Percentiles rank a stretch among this genome's conserved stretches.
These are phyloP conservation scores for Tanytarsus gracilentus DNA, from an alignment of 2,888 invertebrate genomes.

Conservation along the genomic window DNA sequence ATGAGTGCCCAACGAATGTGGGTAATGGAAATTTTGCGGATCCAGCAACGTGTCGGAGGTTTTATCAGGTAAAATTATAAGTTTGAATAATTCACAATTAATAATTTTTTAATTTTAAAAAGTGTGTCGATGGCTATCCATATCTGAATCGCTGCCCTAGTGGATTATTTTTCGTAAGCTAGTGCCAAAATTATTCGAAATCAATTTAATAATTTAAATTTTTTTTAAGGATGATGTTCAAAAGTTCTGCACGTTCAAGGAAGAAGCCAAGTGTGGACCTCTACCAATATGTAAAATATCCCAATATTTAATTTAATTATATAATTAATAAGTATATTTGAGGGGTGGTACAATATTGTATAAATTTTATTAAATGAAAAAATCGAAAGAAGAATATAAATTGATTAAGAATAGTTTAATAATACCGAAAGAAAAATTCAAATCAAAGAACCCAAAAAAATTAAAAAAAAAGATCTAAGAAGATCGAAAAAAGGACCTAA, in stretches of 20 bases:
- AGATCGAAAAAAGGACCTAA: no score
- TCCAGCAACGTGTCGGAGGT: conserved; percentile 75
- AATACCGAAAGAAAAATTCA: no score
- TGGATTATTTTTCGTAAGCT: conserved; percentile 76
- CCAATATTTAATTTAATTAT: no score
- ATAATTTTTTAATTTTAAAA: conserved; percentile 36
- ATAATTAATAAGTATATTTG: no score
- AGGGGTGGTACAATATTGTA: no score
- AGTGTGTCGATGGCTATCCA: conserved; percentile 86
- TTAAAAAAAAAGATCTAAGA: no score
- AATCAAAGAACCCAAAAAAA: no score
- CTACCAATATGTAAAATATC: conserved; percentile 79
- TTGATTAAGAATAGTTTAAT: no score
- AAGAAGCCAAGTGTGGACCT: conserved; percentile 83
- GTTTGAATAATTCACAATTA: background rate
- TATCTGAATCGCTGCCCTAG: conserved; percentile 84
- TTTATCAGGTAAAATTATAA: conserved; percentile 66
- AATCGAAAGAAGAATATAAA: no score
- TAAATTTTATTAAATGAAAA: no score
- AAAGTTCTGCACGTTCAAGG: conserved; percentile 84
- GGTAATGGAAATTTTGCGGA: conserved; percentile 86
- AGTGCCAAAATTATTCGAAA: no score
- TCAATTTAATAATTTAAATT: no score
- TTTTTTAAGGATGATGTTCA: conserved; percentile 85
- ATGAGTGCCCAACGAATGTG: conserved; percentile 68